These are phyloP conservation scores for Lagopus leucura DNA, from an alignment of 2,113 vertebrate species.

Conservation along the genomic window DNA sequence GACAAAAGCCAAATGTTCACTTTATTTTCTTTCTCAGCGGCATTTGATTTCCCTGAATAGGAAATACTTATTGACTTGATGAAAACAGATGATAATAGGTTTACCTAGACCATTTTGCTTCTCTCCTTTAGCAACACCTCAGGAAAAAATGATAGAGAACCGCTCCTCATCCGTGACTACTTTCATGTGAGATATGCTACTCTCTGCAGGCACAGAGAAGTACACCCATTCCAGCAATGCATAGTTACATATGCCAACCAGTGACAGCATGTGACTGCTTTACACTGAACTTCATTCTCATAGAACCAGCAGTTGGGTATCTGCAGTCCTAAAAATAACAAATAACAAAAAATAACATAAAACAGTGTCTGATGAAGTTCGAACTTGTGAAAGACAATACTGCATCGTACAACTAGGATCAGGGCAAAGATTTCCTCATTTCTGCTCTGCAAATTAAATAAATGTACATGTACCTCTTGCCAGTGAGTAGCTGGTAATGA, in stretches of 20 bases:
- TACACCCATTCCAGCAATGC: neutral
- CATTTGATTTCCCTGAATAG: neutral
- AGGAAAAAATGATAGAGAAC: neutral
- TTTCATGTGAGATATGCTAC: neutral
- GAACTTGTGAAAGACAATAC: neutral
- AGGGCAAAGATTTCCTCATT: accelerated
- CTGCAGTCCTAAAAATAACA: neutral
- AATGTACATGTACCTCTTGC: neutral
- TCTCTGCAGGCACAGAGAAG: neutral
- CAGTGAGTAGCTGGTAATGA: neutral
- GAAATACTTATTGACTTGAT: neutral
- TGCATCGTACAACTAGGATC: accelerated
- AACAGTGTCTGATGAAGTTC: neutral
- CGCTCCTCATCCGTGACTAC: neutral
- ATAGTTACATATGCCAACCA: neutral
- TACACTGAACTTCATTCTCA: neutral
- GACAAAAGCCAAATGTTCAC: neutral
- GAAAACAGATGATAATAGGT: neutral
- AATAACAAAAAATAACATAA: neutral
- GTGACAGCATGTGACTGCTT: neutral
- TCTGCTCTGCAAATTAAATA: neutral
- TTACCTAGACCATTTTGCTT: neutral
- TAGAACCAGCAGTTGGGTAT: neutral
- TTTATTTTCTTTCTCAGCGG: neutral
- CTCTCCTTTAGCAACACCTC: neutral